These are phyloP conservation scores for Drosophila kepulauana DNA, from an alignment of 1,140 invertebrate species.

Conservation along the genomic window DNA sequence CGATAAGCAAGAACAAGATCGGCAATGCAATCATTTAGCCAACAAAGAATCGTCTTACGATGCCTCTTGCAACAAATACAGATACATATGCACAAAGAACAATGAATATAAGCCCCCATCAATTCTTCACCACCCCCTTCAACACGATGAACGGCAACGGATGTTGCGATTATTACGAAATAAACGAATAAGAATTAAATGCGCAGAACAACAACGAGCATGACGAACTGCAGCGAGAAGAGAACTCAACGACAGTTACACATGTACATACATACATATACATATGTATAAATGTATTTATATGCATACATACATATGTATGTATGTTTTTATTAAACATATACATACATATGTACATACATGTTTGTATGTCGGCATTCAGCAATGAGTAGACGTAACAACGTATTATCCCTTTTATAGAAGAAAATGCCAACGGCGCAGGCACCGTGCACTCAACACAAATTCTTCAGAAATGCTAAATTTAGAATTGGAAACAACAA, in stretches of 20 bases:
- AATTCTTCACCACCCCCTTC: too few species aligned
- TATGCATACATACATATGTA: background rate
- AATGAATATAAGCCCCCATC: slow-evolving; percentile 27
- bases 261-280: background rate
- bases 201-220: slow-evolving; percentile 33
- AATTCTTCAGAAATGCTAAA: slow-evolving; percentile 80
- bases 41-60: slow-evolving; percentile 21
- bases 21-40: slow-evolving; percentile 3
- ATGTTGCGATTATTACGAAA: slow-evolving; percentile 82
- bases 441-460: slow-evolving; percentile 47
- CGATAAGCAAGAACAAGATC: slow-evolving; percentile 33
- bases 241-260: slow-evolving; percentile 14
- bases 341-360: background rate
- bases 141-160: slow-evolving; percentile 42
- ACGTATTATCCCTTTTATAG: slow-evolving; percentile 80
- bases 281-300: slow-evolving; percentile 2
- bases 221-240: slow-evolving; percentile 59
- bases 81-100: slow-evolving; percentile 12
- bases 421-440: slow-evolving; percentile 76
- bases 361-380: slow-evolving; percentile 1
- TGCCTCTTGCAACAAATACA: slow-evolving; percentile 4
- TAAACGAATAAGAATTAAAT: slow-evolving; percentile 77
- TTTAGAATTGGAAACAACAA: slow-evolving; percentile 61
- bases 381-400: slow-evolving; percentile 49
- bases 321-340: background rate